Base-by-base conservation (phyloP, 2,888 invertebrate genomes). In the Acronicta alni region DNA sequence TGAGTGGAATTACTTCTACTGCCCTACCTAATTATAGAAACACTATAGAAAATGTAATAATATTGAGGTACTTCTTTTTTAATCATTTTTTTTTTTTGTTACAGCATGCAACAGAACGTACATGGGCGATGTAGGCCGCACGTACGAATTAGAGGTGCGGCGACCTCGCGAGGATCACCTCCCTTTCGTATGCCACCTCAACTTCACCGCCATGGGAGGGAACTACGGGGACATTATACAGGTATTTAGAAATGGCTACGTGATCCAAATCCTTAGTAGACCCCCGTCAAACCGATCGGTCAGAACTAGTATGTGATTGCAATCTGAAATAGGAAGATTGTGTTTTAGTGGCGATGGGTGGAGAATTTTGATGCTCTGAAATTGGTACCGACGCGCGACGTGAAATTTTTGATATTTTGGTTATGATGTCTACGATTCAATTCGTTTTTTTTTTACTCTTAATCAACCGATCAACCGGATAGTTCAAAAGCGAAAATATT, bases 61-160 rank as follows among this genome's bases (percentile, higher is more conserved):
- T n/a, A n/a, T n/a, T n/a, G n/a, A n/a, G n/a, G n/a, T n/a, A n/a
- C n/a, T n/a, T n/a, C n/a, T n/a, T n/a, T n/a, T n/a, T n/a, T n/a
- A n/a, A 41, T 41, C 9, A 35, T 48, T n/a, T 45, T 44, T n/a
- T 45, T 44, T 70, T 46, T 55, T 69, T 69, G 68, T 69, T 69
- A 55, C 95, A 97, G 97, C 97, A 41, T 98, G 98, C 94, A 97
- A 98, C 92, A 95, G 96, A 81, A 98, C 97, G 20, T 96, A 97
- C 87, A 97, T 96, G 93, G 97, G 97, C 1, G 97, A 97, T 83
- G 96, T 97, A 54, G 97, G 97, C 0, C 95, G 96, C 65, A 97
- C 97, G 23, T 97, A 97, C 91, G 96, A 97, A 85, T 89, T 97
- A 80, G 97, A 97, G 88, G 96, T 97, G 65, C 95, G 97, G 60